Base-by-base conservation (phyloP, 2,113 vertebrate genomes). In the Amia ocellicauda region DNA sequence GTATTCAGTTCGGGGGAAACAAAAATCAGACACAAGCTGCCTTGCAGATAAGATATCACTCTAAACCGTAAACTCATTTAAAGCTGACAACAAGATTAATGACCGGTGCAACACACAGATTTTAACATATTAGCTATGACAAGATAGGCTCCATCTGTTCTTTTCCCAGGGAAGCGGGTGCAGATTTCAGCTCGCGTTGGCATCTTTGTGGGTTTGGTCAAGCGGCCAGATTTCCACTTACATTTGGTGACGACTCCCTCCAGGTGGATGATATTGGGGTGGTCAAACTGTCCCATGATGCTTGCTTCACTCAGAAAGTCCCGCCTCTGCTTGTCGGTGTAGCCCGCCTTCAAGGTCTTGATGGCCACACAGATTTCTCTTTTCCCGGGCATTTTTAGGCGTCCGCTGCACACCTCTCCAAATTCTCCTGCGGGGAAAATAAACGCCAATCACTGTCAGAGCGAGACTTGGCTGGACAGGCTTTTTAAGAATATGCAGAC, bases 201-300 rank as follows among this genome's bases (percentile, higher is more conserved):
- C 69, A 82, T 78, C 58, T 50, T 56, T 26, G 28, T 19, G 50
- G 60, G 36, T 28, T 23, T 9, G 13, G 3, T 7, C 7, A 14
- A 17, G 20, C 14, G 61, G 51, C 4, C 29, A 26, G 43, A 7
- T 45, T 22, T 63, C 69, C 51, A 88, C 95, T 31, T 91, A 99
- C 96, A 99, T 90, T 98, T 98, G 51, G 97, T 99, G 78, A 98
- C 97, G 10, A 99, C 96, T 0, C 97, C 97, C 88, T 98, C 96
- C 70, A 99, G 87, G 82, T 95, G 97, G 66, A 98, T 98, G 76
- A 99, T 98, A 71, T 99, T 99, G 1, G 96, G 96, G 68, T 99
- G 97, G 78, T 98, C 96, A 70, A 99, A 99, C 74, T 99, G 97
- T 70, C 97, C 97, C 93, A 99, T 98, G 86, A 98, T 96, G 87